Conservation (phyloP, 2,113 vertebrate species). For the Loxodonta africana region DNA sequence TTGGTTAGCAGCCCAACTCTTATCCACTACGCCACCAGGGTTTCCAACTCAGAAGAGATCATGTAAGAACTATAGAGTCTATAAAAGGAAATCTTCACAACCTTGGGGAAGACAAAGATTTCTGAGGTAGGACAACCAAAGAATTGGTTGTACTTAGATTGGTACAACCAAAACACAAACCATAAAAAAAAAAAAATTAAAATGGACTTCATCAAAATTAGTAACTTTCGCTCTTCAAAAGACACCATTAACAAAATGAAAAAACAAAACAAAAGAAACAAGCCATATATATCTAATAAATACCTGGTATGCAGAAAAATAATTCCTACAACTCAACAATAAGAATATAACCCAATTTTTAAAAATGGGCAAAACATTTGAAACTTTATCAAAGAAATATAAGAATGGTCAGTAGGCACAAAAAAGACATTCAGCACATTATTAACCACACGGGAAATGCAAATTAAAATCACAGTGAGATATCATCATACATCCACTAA, state of each 20-base stretch:
- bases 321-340: not conserved
- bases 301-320: not conserved
- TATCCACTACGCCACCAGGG: too few relatives aligned
- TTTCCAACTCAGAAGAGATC: not conserved
- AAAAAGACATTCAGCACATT: not conserved
- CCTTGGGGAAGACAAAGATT: not conserved
- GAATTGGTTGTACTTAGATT: too few relatives aligned
- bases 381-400: not conserved
- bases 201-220: not conserved
- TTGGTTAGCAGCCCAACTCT: too few relatives aligned
- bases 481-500: not conserved
- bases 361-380: not conserved
- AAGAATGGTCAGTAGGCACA: not conserved
- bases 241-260: not conserved
- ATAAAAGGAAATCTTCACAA: not conserved
- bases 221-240: constrained; percentile 5
- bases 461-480: not conserved
- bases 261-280: not conserved
- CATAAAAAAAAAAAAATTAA: not conserved
- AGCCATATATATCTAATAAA: not conserved
- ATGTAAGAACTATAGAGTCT: not conserved
- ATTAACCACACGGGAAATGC: too few relatives aligned
- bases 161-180: not conserved
- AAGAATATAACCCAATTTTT: not conserved
- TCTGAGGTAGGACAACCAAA: not conserved